Conservation (phyloP, 2,113 vertebrate species). For the Embiotoca jacksoni region DNA sequence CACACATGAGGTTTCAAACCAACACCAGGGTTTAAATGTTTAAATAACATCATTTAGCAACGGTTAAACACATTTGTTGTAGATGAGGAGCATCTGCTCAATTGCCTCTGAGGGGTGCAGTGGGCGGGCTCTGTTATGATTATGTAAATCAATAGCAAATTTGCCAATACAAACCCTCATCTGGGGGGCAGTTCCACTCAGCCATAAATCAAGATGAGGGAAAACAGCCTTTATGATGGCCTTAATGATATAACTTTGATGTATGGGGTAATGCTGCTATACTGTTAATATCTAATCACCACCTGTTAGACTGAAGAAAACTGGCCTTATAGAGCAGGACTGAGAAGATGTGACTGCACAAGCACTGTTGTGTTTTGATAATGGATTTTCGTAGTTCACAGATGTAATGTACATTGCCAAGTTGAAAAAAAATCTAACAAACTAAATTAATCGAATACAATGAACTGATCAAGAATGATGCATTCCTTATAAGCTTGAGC, state of each 20-base stretch:
- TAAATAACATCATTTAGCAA: constrained; percentile 39
- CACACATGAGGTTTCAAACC: constrained; percentile 52
- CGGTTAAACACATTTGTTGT: constrained; percentile 49
- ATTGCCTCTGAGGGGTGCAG: constrained; percentile 39
- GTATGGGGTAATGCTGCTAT: constrained; percentile 2
- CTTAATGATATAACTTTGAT: constrained; percentile 32
- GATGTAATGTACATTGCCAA: not conserved
- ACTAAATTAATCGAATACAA: not conserved
- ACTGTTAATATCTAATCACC: constrained; percentile 2
- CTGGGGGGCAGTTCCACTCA: constrained; percentile 8
- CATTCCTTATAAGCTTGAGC: too few relatives aligned
- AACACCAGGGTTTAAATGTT: constrained; percentile 33
- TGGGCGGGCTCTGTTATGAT: constrained; percentile 32
- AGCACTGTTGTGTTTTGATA: constrained; percentile 3
- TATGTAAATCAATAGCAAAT: constrained; percentile 55
- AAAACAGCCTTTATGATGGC: constrained; percentile 32
- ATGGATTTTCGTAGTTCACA: not conserved
- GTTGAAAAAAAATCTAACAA: not conserved
- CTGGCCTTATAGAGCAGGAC: constrained; percentile 4
- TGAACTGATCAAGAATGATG: not conserved
- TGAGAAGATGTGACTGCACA: not conserved
- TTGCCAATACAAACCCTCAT: constrained; percentile 33
- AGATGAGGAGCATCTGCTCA: constrained; percentile 58
- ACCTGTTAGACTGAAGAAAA: constrained; percentile 7
- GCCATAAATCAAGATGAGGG: constrained; percentile 11